These are phyloP conservation scores for Lasius platythorax DNA, from an alignment of 2,888 invertebrate genomes.

Conservation along the genomic window DNA sequence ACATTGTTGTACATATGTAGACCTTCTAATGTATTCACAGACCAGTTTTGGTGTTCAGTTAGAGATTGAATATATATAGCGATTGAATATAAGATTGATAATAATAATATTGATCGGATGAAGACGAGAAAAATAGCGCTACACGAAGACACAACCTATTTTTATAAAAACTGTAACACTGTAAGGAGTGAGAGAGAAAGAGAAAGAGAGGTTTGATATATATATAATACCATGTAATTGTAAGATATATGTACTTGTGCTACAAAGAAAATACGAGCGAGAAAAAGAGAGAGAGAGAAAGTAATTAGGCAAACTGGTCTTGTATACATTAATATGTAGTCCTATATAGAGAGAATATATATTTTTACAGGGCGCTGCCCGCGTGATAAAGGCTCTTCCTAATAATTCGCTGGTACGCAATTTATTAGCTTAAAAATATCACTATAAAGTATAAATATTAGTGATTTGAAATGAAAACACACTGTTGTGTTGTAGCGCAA, in stretches of 20 bases:
- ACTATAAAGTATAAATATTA: conserved; percentile 69
- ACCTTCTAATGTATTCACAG: conserved; percentile 71
- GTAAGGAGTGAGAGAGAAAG: conserved; percentile 16
- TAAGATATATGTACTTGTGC: conserved; percentile 49
- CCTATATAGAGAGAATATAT: conserved; percentile 82
- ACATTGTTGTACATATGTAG: conserved; percentile 77
- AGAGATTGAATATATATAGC: conserved; percentile 44
- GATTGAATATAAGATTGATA: conserved; percentile 24
- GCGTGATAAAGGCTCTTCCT: conserved; percentile 85
- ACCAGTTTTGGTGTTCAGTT: conserved; percentile 70
- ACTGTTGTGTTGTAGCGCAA: conserved; percentile 73
- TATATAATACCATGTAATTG: conserved; percentile 64
- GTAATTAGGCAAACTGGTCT: conserved; percentile 68
- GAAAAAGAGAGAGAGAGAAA: conserved; percentile 25
- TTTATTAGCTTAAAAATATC: conserved; percentile 79
- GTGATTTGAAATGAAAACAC: conserved; percentile 58
- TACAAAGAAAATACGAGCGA: conserved; percentile 2
- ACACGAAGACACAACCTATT: conserved; percentile 69
- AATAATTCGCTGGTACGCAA: conserved; percentile 81
- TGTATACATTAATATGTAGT: conserved; percentile 74
- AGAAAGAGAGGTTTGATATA: conserved; percentile 42
- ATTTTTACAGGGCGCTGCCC: conserved; percentile 85
- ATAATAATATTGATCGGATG: conserved; percentile 54
- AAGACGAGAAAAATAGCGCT: conserved; percentile 35
- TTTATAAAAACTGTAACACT: conserved; percentile 71